Evolutionary conservation across 35 echinoderm and acorn worm genomes (phyloP).

Genomic region (Chiridota heheva): DNA sequence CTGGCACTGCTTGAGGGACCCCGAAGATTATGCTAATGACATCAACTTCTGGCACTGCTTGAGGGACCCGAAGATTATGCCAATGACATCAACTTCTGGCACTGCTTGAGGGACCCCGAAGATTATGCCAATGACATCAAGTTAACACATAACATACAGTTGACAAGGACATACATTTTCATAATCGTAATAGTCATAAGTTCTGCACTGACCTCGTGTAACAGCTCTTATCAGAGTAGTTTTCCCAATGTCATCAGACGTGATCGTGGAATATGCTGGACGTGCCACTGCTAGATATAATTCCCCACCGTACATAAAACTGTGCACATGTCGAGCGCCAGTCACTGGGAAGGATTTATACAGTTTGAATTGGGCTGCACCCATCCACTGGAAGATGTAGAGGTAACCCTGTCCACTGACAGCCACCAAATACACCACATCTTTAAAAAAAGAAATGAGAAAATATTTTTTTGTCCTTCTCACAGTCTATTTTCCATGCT

Average conservation of each 20-base stretch:
- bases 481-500: too few relatives aligned
- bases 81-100: too few relatives aligned
- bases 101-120: too few relatives aligned
- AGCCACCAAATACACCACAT: conserved; percentile 16
- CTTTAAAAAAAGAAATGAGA: neutral
- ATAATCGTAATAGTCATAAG: too few relatives aligned
- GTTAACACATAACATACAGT: too few relatives aligned
- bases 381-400: conserved; percentile 37
- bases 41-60: too few relatives aligned
- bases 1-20: too few relatives aligned
- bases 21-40: too few relatives aligned
- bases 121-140: too few relatives aligned
- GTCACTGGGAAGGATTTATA: conserved; percentile 6
- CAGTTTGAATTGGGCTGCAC: neutral
- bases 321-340: conserved; percentile 2
- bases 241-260: neutral
- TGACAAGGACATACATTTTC: too few relatives aligned
- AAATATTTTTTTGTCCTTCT: too few relatives aligned
- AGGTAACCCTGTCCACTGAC: conserved; percentile 23
- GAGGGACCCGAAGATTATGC: too few relatives aligned
- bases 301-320: neutral
- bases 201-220: conserved; percentile 22
- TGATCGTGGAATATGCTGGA: neutral
- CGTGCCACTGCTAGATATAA: conserved; percentile 19
- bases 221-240: conserved; percentile 3